Percentiles rank a stretch among this genome's conserved stretches.
Conservation (phyloP, 2,113 vertebrate genomes). For the Colius striatus region DNA sequence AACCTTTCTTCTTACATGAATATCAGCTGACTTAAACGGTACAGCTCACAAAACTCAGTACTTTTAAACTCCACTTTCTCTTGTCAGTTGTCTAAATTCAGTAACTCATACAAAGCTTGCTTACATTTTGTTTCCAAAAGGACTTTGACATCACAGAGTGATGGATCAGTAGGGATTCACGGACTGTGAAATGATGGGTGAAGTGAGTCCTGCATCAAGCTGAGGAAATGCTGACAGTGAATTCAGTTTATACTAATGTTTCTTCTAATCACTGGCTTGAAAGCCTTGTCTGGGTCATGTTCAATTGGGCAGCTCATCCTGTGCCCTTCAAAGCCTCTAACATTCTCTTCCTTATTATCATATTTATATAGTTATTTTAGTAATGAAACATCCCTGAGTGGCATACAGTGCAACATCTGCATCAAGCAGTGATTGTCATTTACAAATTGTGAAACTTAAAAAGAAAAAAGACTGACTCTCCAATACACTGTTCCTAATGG, state of each 20-base stretch:
- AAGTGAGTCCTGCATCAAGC: slow-evolving; percentile 10
- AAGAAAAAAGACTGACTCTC: slow-evolving; percentile 14
- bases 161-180: not conserved
- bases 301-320: slow-evolving; percentile 61
- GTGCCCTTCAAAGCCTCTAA: slow-evolving; percentile 69
- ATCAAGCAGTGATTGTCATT: slow-evolving; percentile 89
- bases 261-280: slow-evolving; percentile 73
- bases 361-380: slow-evolving; percentile 69
- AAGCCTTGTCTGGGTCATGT: slow-evolving; percentile 92
- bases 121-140: slow-evolving; percentile 29
- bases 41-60: not conserved
- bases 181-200: not conserved
- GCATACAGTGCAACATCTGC: slow-evolving; percentile 82
- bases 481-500: not conserved
- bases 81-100: slow-evolving; percentile 13
- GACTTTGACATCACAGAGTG: not conserved
- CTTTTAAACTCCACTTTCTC: slow-evolving; percentile 19
- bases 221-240: slow-evolving; percentile 74
- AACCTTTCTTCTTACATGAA: not conserved
- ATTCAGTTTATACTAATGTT: slow-evolving; percentile 72
- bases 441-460: slow-evolving; percentile 64
- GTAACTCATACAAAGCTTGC: not conserved
- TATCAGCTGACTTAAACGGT: not conserved
- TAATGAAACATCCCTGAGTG: slow-evolving; percentile 87
- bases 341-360: slow-evolving; percentile 71